phyloP scores from a whole-genome alignment of 2,113 vertebrate species.

The Mastomys natalensis region DNA sequence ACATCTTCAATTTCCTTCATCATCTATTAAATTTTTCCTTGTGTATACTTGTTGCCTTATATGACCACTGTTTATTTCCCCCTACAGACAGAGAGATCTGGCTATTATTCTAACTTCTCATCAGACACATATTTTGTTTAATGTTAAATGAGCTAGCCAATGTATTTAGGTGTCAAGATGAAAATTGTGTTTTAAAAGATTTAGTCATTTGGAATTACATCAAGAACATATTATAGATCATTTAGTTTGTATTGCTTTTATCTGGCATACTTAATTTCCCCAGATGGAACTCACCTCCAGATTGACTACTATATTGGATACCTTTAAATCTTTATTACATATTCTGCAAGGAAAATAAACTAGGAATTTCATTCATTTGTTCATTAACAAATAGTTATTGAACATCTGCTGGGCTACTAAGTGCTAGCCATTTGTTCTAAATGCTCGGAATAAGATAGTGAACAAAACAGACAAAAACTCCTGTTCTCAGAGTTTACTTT shows the following conservation, averaged over 20 bases:
- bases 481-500: neutral
- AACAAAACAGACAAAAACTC: neutral
- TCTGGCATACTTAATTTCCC: neutral
- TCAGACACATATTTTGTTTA: neutral
- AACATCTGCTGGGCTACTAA: neutral
- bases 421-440: slow-evolving; percentile 14
- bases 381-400: slow-evolving; percentile 34
- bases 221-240: neutral
- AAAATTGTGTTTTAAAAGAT: neutral
- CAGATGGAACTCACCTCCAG: neutral
- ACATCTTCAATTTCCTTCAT: neutral
- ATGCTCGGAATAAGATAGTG: neutral
- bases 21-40: neutral
- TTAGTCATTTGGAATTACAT: slow-evolving; percentile 17
- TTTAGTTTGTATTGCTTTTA: slow-evolving; percentile 20
- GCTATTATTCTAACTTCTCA: neutral
- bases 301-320: neutral
- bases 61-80: neutral
- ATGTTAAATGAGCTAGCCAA: neutral
- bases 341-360: slow-evolving; percentile 20
- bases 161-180: neutral
- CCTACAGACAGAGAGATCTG: neutral
- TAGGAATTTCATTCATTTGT: neutral
- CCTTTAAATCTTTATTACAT: neutral
- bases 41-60: neutral